Percentiles rank a stretch among this genome's conserved stretches.
Conservation (phyloP, 2,888 invertebrate species). For the Osedax fenrisi region DNA sequence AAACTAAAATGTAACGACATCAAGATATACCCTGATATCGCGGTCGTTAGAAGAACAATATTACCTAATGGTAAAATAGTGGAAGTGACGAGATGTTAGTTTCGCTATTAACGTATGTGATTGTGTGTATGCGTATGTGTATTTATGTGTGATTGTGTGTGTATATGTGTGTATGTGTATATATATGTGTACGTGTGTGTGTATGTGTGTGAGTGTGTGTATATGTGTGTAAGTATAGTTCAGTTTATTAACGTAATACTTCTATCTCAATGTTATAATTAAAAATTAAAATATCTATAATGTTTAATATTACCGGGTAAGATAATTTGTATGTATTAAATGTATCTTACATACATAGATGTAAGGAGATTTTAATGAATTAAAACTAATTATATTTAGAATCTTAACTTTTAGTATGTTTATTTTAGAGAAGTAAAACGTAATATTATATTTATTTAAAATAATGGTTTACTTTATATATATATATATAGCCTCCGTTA, state of each 20-base stretch:
- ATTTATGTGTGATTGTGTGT: background rate
- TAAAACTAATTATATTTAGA: too few relatives aligned
- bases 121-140: background rate
- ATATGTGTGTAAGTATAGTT: background rate
- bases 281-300: too few relatives aligned
- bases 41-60: slow-evolving; percentile 35
- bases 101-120: background rate
- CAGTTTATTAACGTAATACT: background rate
- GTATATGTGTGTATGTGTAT: background rate
- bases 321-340: too few relatives aligned
- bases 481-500: too few relatives aligned
- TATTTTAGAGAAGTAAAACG: too few relatives aligned
- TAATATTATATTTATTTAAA: too few relatives aligned
- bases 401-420: too few relatives aligned
- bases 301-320: too few relatives aligned
- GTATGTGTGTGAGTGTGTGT: background rate
- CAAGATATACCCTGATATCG: slow-evolving; percentile 31
- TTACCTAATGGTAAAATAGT: slow-evolving; percentile 33
- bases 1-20: slow-evolving; percentile 35
- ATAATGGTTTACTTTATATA: too few relatives aligned
- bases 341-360: too few relatives aligned
- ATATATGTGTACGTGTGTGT: background rate
- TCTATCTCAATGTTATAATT: too few relatives aligned
- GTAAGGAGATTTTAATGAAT: too few relatives aligned
- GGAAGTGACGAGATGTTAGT: slow-evolving; percentile 34